Conservation (phyloP, 2,797 vertebrate genomes). For the Sarcophilus harrisii region DNA sequence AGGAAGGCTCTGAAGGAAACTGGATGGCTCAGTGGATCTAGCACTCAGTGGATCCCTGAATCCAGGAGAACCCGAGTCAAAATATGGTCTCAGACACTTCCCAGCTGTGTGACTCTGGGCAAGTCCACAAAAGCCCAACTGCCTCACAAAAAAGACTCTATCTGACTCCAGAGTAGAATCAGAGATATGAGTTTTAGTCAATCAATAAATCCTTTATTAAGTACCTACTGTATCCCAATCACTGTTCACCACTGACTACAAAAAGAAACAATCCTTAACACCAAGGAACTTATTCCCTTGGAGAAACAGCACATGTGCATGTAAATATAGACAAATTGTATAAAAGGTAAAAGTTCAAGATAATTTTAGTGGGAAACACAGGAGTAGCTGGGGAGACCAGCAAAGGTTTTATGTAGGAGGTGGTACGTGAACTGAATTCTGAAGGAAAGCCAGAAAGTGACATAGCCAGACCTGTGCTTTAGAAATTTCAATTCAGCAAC, state of each 20-base stretch:
- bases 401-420: neutral
- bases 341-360: neutral
- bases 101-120: too few species aligned
- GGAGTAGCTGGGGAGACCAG: neutral
- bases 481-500: neutral
- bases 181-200: neutral
- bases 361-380: neutral
- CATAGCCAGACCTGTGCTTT: neutral
- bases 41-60: too few species aligned
- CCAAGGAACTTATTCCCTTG: neutral
- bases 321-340: neutral
- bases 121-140: too few species aligned
- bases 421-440: neutral
- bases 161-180: neutral
- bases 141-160: neutral
- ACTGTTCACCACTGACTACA: neutral
- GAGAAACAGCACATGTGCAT: neutral
- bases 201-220: neutral
- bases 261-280: neutral
- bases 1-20: neutral
- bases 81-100: too few species aligned
- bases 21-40: too few species aligned
- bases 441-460: neutral
- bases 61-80: too few species aligned
- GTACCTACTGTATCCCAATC: neutral